phyloP scores from a whole-genome alignment of 2,113 vertebrate species.

The Lepisosteus oculatus region DNA sequence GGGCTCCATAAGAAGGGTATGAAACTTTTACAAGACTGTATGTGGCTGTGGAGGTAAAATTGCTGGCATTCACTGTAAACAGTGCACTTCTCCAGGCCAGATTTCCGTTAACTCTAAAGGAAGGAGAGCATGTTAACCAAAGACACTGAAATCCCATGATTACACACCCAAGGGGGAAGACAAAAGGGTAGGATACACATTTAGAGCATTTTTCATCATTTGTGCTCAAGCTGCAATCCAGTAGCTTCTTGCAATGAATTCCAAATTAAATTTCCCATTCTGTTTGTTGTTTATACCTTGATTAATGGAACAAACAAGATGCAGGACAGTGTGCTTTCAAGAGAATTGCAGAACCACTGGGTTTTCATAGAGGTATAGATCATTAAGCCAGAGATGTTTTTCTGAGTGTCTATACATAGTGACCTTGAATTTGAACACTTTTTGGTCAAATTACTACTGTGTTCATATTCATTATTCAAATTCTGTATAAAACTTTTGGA shows the following conservation, averaged over 20 bases:
- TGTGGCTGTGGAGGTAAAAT: too few relatives aligned
- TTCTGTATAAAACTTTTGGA: conserved; percentile 39
- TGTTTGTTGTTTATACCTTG: conserved; percentile 3
- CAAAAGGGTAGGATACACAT: conserved; percentile 23
- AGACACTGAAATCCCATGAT: conserved; percentile 26
- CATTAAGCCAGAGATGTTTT: neutral
- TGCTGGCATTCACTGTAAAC: conserved; percentile 53
- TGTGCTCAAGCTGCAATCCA: conserved; percentile 23
- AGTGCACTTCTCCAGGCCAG: conserved; percentile 41
- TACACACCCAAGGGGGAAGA: conserved; percentile 34
- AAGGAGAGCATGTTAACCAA: conserved; percentile 23
- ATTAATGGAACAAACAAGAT: neutral
- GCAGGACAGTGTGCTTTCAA: neutral
- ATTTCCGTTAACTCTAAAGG: conserved; percentile 32
- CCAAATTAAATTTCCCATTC: conserved; percentile 11
- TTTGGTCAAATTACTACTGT: conserved; percentile 13
- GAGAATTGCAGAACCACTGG: neutral
- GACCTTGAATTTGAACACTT: neutral
- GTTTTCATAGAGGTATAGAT: neutral
- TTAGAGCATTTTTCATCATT: conserved; percentile 30
- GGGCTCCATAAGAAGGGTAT: too few relatives aligned
- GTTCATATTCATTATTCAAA: conserved; percentile 44
- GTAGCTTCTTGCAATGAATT: conserved; percentile 11
- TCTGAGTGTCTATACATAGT: neutral
- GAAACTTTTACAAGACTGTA: too few relatives aligned